These are phyloP conservation scores for Chrysolina oricalcia DNA, from an alignment of 2,888 invertebrate genomes.

Conservation along the genomic window DNA sequence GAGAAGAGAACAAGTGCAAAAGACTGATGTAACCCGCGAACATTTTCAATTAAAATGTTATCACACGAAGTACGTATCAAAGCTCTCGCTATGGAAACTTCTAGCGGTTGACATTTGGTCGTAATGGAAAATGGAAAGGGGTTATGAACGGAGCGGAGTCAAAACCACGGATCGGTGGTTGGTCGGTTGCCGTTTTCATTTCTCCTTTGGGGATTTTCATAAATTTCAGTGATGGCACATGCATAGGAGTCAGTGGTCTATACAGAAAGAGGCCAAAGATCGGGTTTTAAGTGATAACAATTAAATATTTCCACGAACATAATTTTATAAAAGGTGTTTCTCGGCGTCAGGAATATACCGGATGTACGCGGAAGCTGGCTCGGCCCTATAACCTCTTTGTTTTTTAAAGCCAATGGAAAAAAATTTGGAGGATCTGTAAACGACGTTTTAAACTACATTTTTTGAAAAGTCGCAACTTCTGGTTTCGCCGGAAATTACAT, in stretches of 20 bases:
- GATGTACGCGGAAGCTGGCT: too few relatives aligned
- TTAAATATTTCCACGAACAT: too few relatives aligned
- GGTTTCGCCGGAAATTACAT: too few relatives aligned
- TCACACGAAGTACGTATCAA: constrained; percentile 36
- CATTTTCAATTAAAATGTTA: constrained; percentile 44
- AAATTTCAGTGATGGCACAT: not conserved
- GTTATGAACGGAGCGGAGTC: constrained; percentile 10
- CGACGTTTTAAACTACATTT: too few relatives aligned
- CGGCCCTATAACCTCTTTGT: too few relatives aligned
- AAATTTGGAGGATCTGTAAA: too few relatives aligned
- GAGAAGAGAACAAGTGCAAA: constrained; percentile 17
- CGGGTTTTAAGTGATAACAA: too few relatives aligned
- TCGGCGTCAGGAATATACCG: too few relatives aligned
- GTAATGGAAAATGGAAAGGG: constrained; percentile 24
- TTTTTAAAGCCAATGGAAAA: too few relatives aligned
- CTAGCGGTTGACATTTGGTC: constrained; percentile 47
- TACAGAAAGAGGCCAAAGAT: too few relatives aligned
- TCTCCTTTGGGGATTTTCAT: not conserved
- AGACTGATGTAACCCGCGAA: constrained; percentile 32
- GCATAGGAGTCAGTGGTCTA: not conserved
- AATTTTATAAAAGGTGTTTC: too few relatives aligned
- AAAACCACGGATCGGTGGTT: constrained; percentile 1
- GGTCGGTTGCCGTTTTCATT: not conserved
- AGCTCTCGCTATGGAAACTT: constrained; percentile 36
- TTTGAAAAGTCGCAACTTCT: too few relatives aligned